phyloP scores from a whole-genome alignment of 2,888 invertebrate species.

The Parasteatoda lunata region DNA sequence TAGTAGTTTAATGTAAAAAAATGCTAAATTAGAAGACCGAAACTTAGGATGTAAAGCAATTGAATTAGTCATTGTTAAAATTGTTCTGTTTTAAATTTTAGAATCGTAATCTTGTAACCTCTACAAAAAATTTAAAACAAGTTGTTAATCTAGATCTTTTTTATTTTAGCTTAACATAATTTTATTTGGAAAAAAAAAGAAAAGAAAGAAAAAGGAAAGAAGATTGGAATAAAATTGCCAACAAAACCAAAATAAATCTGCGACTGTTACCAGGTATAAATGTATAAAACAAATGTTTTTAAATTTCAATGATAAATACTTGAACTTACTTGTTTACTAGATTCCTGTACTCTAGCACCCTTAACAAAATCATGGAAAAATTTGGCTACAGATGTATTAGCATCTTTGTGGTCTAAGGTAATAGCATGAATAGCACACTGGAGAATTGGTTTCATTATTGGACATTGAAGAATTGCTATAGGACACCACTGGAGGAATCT shows the following conservation, averaged over 20 bases:
- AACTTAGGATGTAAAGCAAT: background rate
- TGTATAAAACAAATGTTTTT: too few relatives aligned
- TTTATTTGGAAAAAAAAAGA: background rate
- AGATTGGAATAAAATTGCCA: too few relatives aligned
- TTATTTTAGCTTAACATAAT: background rate
- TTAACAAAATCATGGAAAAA: constrained; percentile 90
- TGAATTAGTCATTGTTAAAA: background rate
- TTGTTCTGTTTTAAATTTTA: too few relatives aligned
- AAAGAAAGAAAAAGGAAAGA: background rate
- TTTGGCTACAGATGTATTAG: constrained; percentile 96
- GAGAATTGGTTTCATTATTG: constrained; percentile 83
- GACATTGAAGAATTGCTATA: constrained; percentile 85
- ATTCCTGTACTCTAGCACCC: constrained; percentile 74
- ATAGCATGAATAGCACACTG: constrained; percentile 88
- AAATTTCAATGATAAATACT: background rate
- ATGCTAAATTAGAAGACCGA: background rate
- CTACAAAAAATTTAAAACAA: too few relatives aligned
- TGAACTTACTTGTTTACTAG: constrained; percentile 41
- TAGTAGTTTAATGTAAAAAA: too few relatives aligned
- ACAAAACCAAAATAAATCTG: too few relatives aligned
- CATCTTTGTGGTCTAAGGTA: constrained; percentile 93
- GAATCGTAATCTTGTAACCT: too few relatives aligned
- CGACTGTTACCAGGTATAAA: too few relatives aligned
- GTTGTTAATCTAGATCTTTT: too few relatives aligned
- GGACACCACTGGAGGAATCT: constrained; percentile 92